These are phyloP conservation scores for Petrosia ficiformis DNA, from an alignment of 37 sponge, comb jelly and placozoan genomes.

Conservation along the genomic window DNA sequence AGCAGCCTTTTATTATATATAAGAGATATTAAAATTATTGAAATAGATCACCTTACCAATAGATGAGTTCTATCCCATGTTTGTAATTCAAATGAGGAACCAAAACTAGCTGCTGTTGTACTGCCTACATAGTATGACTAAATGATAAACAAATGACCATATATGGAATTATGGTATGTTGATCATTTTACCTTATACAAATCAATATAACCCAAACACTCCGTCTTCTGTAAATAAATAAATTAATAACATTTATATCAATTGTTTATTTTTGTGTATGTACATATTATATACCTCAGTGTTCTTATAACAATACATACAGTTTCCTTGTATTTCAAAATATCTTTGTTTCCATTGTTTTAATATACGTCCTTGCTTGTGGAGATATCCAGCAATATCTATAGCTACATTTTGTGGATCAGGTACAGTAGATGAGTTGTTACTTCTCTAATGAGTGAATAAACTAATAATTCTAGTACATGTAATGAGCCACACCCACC, in stretches of 20 bases:
- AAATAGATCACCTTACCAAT: slow-evolving; percentile 46
- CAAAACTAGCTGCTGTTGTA: slow-evolving; percentile 57
- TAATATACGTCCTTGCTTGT: slow-evolving; percentile 62
- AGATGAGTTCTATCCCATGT: slow-evolving; percentile 49
- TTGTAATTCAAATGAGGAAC: slow-evolving; percentile 60
- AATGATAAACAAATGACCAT: neutral
- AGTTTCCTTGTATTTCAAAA: slow-evolving; percentile 69
- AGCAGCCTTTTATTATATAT: slow-evolving; percentile 48
- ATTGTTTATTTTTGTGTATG: neutral
- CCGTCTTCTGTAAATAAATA: slow-evolving; percentile 33
- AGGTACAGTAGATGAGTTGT: too few relatives aligned
- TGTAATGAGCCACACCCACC: slow-evolving; percentile 1
- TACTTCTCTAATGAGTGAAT: too few relatives aligned
- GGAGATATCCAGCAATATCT: slow-evolving; percentile 36
- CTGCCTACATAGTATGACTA: slow-evolving; percentile 45
- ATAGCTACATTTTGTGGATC: slow-evolving; percentile 3
- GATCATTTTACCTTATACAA: slow-evolving; percentile 44
- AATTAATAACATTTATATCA: neutral
- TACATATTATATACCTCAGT: slow-evolving; percentile 6
- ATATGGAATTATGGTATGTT: neutral
- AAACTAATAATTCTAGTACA: too few relatives aligned
- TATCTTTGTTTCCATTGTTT: slow-evolving; percentile 66
- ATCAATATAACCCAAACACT: slow-evolving; percentile 71
- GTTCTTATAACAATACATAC: slow-evolving; percentile 72
- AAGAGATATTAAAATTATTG: neutral